Percentiles rank a stretch among this genome's conserved stretches.
Conservation (phyloP, 2,113 vertebrate species). For the Microcebus griseorufus region DNA sequence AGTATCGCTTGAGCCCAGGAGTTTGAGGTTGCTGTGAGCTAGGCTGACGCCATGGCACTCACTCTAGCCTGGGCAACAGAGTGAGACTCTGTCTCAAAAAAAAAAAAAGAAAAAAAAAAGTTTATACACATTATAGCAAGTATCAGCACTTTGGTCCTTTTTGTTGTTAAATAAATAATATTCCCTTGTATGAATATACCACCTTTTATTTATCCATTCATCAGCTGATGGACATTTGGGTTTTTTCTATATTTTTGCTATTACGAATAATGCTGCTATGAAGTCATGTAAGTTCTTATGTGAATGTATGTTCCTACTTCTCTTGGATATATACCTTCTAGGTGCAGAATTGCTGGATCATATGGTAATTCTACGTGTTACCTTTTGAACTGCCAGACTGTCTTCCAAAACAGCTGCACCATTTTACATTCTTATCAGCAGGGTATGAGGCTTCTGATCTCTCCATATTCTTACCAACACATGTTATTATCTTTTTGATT, state of each 20-base stretch:
- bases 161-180: not conserved
- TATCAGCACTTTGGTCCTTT: not conserved
- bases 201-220: not conserved
- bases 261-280: too few relatives aligned
- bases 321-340: not conserved
- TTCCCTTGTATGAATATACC: not conserved
- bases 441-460: not conserved
- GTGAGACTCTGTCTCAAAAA: too few relatives aligned
- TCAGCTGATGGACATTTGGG: too few relatives aligned
- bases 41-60: too few relatives aligned
- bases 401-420: not conserved
- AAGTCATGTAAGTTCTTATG: too few relatives aligned
- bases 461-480: not conserved
- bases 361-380: not conserved
- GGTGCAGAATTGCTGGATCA: not conserved
- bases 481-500: not conserved
- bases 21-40: too few relatives aligned
- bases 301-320: too few relatives aligned
- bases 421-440: not conserved
- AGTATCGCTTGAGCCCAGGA: too few relatives aligned
- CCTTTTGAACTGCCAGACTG: not conserved
- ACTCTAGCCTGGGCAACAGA: too few relatives aligned
- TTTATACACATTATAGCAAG: not conserved
- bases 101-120: not conserved
- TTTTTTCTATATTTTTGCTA: too few relatives aligned